These are phyloP conservation scores for Agelaius phoeniceus DNA, from an alignment of 2,113 vertebrate species.

Conservation along the genomic window DNA sequence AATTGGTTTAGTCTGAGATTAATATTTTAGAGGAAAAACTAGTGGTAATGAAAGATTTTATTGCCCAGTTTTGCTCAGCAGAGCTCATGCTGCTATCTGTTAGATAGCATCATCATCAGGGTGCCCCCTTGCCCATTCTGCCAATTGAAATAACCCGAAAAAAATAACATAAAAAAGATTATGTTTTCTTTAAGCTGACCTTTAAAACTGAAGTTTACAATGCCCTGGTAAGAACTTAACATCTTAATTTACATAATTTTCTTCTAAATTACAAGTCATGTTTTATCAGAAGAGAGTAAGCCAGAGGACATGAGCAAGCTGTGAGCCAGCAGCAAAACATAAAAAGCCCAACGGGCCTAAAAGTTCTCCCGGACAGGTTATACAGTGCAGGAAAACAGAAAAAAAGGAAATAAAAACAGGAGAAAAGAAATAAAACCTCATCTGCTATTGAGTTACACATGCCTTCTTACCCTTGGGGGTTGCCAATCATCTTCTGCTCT, in stretches of 20 bases:
- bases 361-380: slow-evolving; percentile 20
- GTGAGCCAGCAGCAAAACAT: slow-evolving; percentile 26
- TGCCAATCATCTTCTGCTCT: neutral
- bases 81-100: neutral
- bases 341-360: neutral
- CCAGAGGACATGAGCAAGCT: slow-evolving; percentile 31
- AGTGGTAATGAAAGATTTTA: neutral
- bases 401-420: neutral
- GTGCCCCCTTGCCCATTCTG: neutral
- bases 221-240: slow-evolving; percentile 42
- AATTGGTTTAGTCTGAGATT: neutral
- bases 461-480: neutral
- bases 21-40: neutral
- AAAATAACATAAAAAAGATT: slow-evolving; percentile 30
- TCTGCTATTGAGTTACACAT: neutral
- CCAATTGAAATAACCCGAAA: slow-evolving; percentile 18
- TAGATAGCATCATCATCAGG: slow-evolving; percentile 1
- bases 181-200: slow-evolving; percentile 24
- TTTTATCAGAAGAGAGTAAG: slow-evolving; percentile 15
- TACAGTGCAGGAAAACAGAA: neutral
- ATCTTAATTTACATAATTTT: slow-evolving; percentile 53
- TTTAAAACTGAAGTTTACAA: slow-evolving; percentile 56
- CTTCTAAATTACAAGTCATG: slow-evolving; percentile 47
- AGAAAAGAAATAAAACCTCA: neutral
- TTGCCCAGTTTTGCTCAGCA: neutral